Evolutionary conservation across 2,797 vertebrate species (phyloP).

Genomic region (Phoebastria nigripes): DNA sequence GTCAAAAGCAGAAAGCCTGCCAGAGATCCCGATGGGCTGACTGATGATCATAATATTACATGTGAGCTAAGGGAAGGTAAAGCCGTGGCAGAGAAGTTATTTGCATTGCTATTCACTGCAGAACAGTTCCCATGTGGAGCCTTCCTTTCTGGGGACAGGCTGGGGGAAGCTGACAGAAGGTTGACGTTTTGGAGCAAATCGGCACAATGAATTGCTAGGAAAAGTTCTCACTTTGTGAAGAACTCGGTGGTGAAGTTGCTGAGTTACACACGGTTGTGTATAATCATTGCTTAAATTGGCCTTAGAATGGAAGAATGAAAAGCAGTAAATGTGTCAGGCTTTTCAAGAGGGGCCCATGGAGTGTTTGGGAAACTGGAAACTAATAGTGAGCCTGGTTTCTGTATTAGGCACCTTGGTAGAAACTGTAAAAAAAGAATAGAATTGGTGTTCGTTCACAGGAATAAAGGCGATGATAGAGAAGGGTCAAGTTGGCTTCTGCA

Average conservation of each 20-base stretch:
- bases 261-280: neutral
- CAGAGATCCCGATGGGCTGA: neutral
- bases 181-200: slow-evolving; percentile 2
- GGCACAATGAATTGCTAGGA: neutral
- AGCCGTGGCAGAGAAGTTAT: neutral
- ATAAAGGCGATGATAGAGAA: neutral
- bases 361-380: neutral
- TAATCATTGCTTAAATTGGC: slow-evolving; percentile 7
- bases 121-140: slow-evolving; percentile 17
- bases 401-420: neutral
- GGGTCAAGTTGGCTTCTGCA: neutral
- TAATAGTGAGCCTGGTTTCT: neutral
- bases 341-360: neutral
- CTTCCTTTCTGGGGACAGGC: neutral
- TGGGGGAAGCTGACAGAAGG: slow-evolving; percentile 19
- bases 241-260: neutral
- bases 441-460: neutral
- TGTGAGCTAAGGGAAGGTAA: slow-evolving; percentile 5
- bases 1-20: slow-evolving; percentile 30
- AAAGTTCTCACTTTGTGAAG: slow-evolving; percentile 28
- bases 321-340: slow-evolving; percentile 28
- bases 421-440: neutral
- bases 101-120: slow-evolving; percentile 38
- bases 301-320: slow-evolving; percentile 30
- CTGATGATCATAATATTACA: neutral